A percentile compares a stretch with the other conserved stretches of the same genome.
phyloP scores from a whole-genome alignment of 2,888 invertebrate genomes.

The Pterobdella sp. region DNA sequence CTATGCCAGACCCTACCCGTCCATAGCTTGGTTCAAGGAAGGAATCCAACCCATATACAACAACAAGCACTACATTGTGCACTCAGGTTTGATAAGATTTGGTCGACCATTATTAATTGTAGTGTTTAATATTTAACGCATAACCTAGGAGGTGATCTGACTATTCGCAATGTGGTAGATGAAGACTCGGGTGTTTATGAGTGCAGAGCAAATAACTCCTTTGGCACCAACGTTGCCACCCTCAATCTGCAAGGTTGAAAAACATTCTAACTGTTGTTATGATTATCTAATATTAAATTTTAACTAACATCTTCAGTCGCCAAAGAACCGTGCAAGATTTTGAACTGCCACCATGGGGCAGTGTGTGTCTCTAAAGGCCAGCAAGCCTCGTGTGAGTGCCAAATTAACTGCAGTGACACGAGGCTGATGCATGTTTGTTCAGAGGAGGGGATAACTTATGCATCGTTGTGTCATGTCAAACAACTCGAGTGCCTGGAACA shows the following conservation, averaged over 20 bases:
- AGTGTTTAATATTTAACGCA: too few species aligned
- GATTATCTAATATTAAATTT: background rate
- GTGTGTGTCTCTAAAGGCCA: background rate
- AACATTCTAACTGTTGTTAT: background rate
- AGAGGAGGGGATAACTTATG: constrained; percentile 11
- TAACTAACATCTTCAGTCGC: constrained; percentile 13
- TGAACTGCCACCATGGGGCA: constrained; percentile 13
- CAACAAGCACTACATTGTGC: too few species aligned
- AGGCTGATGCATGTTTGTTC: background rate
- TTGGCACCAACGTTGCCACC: constrained; percentile 13
- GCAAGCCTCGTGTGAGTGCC: constrained; percentile 12
- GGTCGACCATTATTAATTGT: too few species aligned
- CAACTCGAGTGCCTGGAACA: constrained; percentile 22
- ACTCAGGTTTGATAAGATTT: too few species aligned
- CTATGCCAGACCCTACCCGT: constrained; percentile 19
- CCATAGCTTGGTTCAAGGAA: constrained; percentile 5
- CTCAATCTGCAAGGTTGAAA: constrained; percentile 8
- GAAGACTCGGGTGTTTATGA: constrained; percentile 18
- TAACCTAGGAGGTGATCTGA: constrained; percentile 22
- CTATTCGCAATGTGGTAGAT: background rate
- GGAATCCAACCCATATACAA: constrained; percentile 17
- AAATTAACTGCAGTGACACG: background rate
- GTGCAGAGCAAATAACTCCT: constrained; percentile 23
- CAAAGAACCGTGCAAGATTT: background rate
- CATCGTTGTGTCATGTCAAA: constrained; percentile 11